Percentiles rank a stretch among this genome's conserved stretches.
These are phyloP conservation scores for Oscheius sp. DNA, from an alignment of 1,140 invertebrate species.

Conservation along the genomic window DNA sequence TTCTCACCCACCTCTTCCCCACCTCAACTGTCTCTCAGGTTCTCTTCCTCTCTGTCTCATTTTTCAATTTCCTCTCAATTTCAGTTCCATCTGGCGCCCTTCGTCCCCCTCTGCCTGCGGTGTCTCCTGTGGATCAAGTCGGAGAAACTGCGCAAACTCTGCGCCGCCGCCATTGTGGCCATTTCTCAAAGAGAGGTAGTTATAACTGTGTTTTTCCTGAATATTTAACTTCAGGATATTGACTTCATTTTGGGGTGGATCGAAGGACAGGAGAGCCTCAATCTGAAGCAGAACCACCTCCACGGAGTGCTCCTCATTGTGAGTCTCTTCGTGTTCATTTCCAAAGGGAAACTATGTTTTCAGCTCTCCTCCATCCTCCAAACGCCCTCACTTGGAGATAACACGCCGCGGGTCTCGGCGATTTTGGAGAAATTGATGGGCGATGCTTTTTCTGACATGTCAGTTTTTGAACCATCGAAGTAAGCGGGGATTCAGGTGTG, in stretches of 20 bases:
- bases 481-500: no score
- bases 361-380: no score
- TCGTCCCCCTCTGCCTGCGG: constrained; percentile 15
- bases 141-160: constrained; percentile 24
- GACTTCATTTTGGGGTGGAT: neutral
- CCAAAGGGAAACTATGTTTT: no score
- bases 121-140: neutral
- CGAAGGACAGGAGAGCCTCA: neutral
- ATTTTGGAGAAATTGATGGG: no score
- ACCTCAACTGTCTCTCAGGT: neutral
- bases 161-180: constrained; percentile 6
- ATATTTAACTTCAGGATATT: no score
- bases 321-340: no score
- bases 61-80: neutral
- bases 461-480: no score
- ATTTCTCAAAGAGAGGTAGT: constrained; percentile 16
- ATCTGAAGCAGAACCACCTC: neutral
- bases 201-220: no score
- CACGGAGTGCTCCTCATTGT: constrained; percentile 10
- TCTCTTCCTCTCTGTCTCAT: neutral
- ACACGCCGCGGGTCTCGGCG: no score
- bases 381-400: no score
- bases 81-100: neutral
- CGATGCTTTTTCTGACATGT: no score
- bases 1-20: constrained; percentile 47